Evolutionary conservation across 2,797 vertebrate species (phyloP), one percentile per base, ranked within the genome.

Genomic region (Nannoperca australis): DNA sequence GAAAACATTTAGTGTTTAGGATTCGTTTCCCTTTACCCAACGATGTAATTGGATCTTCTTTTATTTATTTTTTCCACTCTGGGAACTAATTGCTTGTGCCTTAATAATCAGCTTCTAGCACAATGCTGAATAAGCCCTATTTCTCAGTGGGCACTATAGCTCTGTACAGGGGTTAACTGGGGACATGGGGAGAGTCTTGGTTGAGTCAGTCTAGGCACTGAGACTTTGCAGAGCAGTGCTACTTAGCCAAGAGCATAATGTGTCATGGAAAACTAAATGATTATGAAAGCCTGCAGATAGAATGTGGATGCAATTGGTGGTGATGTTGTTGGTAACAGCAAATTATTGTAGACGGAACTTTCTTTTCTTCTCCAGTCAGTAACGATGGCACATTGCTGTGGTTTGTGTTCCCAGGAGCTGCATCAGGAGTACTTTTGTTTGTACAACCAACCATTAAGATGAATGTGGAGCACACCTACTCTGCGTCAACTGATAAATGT

Each of bases 181-280:
- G 70, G 88, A 90, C 80, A 17, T 6, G 45, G 45, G 14, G 32
- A 40, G 36, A 72, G 54, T 34, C 75, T 56, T 61, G 73, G 47
- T 74, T 62, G 84, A 86, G 62, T 85, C 84, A 80, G 42, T 72
- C 12, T 53, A 79, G 80, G 73, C 78, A 11, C 45, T n/a, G 53
- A 59, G 32, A 47, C n/a, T 70, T 47, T 60, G 61, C 44, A 20
- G 36, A 78, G 53, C 55, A 42, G n/a, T 5, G 11, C 54, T 17
- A 5, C 36, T 32, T n/a, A 56, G 77, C 82, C 82, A 82, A 76
- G 45, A 84, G 34, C 30, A 13, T 47, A 66, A 70, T 58, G 42
- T 80, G 58, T 84, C 55, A 67, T 30, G 53, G 42, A 83, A 66
- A 79, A 81, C n/a, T 32, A 76, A 83, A 68, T 49, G 60, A 51